Conservation (phyloP, 2,888 invertebrate genomes). For the Rhyacophila evoluta region DNA sequence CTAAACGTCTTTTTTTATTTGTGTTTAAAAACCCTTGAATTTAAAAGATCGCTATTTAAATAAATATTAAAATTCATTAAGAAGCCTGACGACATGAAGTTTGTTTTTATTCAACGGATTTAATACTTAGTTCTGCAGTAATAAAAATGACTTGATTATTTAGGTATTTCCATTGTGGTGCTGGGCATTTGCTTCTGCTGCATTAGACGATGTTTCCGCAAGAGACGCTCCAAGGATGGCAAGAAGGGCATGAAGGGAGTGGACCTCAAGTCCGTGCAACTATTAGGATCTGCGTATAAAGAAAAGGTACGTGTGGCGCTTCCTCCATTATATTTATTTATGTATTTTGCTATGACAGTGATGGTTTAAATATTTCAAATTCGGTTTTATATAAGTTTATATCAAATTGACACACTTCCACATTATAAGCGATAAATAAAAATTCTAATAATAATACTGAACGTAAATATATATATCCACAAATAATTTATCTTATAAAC, state of each 20-base stretch:
- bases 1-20: no score
- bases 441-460: no score
- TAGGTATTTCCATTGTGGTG: conserved; percentile 81
- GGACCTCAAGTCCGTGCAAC: conserved; percentile 96
- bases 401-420: no score
- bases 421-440: no score
- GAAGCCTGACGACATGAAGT: no score
- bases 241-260: conserved; percentile 96
- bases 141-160: conserved; percentile 9
- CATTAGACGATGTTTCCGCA: conserved; percentile 92
- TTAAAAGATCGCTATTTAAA: no score
- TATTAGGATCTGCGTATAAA: conserved; percentile 96
- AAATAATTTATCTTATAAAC: no score
- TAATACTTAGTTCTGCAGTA: no score
- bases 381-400: neutral
- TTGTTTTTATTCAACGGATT: no score
- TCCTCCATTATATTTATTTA: neutral
- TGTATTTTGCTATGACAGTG: neutral
- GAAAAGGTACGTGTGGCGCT: conserved; percentile 84
- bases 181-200: conserved; percentile 92
- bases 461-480: no score
- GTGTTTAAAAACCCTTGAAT: no score
- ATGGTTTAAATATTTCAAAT: neutral
- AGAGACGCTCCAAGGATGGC: conserved; percentile 92
- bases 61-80: no score